phyloP scores from a whole-genome alignment of 2,113 vertebrate genomes.

The Grantiella picta region DNA sequence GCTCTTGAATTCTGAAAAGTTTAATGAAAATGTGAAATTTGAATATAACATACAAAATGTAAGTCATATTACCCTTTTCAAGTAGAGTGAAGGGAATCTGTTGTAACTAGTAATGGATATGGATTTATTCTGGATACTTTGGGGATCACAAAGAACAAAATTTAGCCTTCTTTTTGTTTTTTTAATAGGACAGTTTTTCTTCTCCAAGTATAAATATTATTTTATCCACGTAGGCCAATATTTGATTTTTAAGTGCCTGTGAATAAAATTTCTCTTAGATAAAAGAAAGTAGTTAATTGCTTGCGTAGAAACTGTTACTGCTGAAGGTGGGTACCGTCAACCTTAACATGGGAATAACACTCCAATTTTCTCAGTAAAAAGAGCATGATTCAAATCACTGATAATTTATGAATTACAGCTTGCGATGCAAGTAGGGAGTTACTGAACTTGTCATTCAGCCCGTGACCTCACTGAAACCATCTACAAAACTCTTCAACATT shows the following conservation, averaged over 20 bases:
- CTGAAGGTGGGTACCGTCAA: background rate
- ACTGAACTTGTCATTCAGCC: background rate
- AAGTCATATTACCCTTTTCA: background rate
- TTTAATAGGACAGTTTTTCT: background rate
- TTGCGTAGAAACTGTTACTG: background rate
- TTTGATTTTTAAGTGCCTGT: background rate
- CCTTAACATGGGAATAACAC: background rate
- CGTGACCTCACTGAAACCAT: background rate
- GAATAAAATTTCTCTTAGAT: background rate
- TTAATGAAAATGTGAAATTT: background rate
- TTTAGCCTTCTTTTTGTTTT: background rate
- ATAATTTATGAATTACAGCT: background rate
- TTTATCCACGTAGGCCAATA: background rate
- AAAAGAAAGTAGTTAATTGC: background rate
- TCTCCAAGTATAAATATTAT: background rate
- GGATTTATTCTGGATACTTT: background rate
- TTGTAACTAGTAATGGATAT: background rate
- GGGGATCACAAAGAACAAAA: background rate
- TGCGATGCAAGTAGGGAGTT: background rate
- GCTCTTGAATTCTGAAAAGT: background rate
- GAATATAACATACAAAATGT: background rate
- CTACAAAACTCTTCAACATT: background rate
- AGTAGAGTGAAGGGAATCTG: background rate
- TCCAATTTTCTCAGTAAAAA: background rate
- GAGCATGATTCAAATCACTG: background rate